Conservation (phyloP, 2,888 invertebrate genomes). For the Mythimna albipuncta region DNA sequence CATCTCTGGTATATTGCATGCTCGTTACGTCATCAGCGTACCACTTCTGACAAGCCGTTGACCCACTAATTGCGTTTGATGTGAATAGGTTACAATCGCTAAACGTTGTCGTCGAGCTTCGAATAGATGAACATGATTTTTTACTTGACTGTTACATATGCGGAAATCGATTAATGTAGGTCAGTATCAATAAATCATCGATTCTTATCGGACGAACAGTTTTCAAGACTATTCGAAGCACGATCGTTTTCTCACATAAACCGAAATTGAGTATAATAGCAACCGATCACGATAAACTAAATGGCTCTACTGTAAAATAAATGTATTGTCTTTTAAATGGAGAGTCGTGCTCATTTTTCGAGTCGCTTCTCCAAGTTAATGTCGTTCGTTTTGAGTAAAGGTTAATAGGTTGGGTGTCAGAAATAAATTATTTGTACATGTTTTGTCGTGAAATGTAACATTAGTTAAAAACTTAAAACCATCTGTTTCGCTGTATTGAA, state of each 20-base stretch:
- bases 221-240: slow-evolving; percentile 77
- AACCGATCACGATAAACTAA: slow-evolving; percentile 66
- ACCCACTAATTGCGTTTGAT: slow-evolving; percentile 84
- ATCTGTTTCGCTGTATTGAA: slow-evolving; percentile 34
- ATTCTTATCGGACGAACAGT: slow-evolving; percentile 66
- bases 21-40: slow-evolving; percentile 84
- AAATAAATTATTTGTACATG: slow-evolving; percentile 58
- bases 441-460: slow-evolving; percentile 49
- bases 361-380: slow-evolving; percentile 38
- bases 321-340: slow-evolving; percentile 46
- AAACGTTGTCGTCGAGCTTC: slow-evolving; percentile 73
- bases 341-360: slow-evolving; percentile 46
- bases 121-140: slow-evolving; percentile 70
- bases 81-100: slow-evolving; percentile 82
- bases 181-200: slow-evolving; percentile 77
- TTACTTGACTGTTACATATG: slow-evolving; percentile 72
- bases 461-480: slow-evolving; percentile 28
- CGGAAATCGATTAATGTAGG: slow-evolving; percentile 78
- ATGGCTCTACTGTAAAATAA: slow-evolving; percentile 52
- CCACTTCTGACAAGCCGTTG: slow-evolving; percentile 81
- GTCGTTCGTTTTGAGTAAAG: slow-evolving; percentile 55
- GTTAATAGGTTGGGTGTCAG: slow-evolving; percentile 57
- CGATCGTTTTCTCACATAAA: slow-evolving; percentile 71
- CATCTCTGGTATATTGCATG: slow-evolving; percentile 59
- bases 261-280: slow-evolving; percentile 66